A percentile compares a stretch with the other conserved stretches of the same genome.
Conservation (phyloP, 1,140 invertebrate genomes). For the Campoletis sonorensis region DNA sequence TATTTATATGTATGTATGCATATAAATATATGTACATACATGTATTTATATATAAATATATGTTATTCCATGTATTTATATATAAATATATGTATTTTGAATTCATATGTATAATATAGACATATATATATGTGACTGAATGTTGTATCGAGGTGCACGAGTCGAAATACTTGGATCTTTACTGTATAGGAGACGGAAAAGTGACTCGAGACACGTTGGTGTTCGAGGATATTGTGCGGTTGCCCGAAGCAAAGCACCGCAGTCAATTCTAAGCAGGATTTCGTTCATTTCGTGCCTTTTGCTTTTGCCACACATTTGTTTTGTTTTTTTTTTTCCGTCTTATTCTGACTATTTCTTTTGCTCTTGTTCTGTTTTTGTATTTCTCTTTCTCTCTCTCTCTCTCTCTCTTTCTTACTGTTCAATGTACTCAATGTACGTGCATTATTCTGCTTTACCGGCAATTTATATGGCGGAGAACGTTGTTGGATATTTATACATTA, state of each 20-base stretch:
- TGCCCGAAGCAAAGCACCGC: neutral
- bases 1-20: neutral
- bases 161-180: neutral
- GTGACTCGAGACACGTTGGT: slow-evolving; percentile 18
- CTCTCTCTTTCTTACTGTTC: neutral
- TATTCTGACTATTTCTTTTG: neutral
- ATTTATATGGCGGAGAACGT: slow-evolving; percentile 9
- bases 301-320: neutral
- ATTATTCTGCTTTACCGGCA: slow-evolving; percentile 9
- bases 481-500: slow-evolving; percentile 49
- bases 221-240: slow-evolving; percentile 1
- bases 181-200: slow-evolving; percentile 6
- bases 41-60: neutral
- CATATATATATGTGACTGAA: too few species aligned
- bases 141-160: neutral
- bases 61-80: slow-evolving; percentile 1
- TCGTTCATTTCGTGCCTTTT: neutral
- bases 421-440: neutral
- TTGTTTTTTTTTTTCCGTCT: neutral
- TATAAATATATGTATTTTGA: neutral
- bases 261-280: slow-evolving; percentile 1
- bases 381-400: neutral
- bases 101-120: neutral
- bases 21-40: neutral
- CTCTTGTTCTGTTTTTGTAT: too few species aligned